phyloP scores from a whole-genome alignment of 2,888 invertebrate species.

The Troilus luridus region DNA sequence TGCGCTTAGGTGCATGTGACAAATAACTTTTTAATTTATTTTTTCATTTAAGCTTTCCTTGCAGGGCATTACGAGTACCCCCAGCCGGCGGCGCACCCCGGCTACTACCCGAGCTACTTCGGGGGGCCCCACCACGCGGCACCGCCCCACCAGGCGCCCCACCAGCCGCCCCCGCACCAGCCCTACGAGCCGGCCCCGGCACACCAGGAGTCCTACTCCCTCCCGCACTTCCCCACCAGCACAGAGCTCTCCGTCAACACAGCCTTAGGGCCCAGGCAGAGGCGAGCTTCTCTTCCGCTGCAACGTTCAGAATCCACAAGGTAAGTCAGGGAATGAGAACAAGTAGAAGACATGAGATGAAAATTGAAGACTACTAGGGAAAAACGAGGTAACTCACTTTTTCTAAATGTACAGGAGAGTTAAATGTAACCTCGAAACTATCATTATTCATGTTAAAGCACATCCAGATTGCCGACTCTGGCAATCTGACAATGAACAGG shows the following conservation, averaged over 20 bases:
- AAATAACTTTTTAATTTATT: neutral
- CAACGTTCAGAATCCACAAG: constrained; percentile 87
- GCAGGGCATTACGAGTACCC: constrained; percentile 58
- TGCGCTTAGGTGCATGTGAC: neutral
- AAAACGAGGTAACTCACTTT: too few species aligned
- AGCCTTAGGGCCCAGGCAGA: constrained; percentile 76
- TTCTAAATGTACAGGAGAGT: too few species aligned
- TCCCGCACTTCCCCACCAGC: constrained; percentile 78
- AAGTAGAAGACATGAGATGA: too few species aligned
- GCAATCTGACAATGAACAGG: too few species aligned
- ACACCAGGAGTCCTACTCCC: constrained; percentile 80
- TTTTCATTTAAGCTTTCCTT: constrained; percentile 60
- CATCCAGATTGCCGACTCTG: too few species aligned
- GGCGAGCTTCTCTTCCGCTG: constrained; percentile 83
- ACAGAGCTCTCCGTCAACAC: constrained; percentile 78
- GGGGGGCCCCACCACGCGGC: constrained; percentile 70
- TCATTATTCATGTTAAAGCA: too few species aligned
- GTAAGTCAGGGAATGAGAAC: constrained; percentile 65
- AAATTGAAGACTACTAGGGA: too few species aligned
- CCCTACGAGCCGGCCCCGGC: constrained; percentile 71
- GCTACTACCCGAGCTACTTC: constrained; percentile 66
- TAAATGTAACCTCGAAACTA: too few species aligned
- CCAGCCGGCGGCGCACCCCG: constrained; percentile 65
- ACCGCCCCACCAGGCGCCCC: constrained; percentile 61
- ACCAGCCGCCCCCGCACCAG: constrained; percentile 70